Conservation (phyloP, 2,113 vertebrate genomes). For the Tachysurus vachellii region DNA sequence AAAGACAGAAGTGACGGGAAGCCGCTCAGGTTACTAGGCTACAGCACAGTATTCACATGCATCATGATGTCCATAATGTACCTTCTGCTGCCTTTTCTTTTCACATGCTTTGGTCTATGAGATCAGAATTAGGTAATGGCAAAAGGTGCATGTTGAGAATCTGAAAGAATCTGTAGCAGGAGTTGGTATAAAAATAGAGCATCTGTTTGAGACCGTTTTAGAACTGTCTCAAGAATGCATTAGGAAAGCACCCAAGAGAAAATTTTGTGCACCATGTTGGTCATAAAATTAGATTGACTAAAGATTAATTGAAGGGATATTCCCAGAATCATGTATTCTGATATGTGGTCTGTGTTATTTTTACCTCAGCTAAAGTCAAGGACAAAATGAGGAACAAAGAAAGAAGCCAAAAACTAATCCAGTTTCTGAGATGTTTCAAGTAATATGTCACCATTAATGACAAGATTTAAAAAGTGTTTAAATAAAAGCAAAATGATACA, state of each 20-base stretch:
- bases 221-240: constrained; percentile 64
- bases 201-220: constrained; percentile 10
- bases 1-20: constrained; percentile 32
- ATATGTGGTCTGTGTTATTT: constrained; percentile 3
- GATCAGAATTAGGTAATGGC: constrained; percentile 18
- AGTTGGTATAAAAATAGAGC: constrained; percentile 23
- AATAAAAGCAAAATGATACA: background rate
- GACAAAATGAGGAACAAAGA: background rate
- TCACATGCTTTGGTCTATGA: constrained; percentile 13
- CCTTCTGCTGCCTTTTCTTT: background rate
- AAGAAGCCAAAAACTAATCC: background rate
- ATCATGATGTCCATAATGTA: constrained; percentile 2
- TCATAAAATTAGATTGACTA: constrained; percentile 61
- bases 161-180: background rate
- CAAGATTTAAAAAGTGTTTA: background rate
- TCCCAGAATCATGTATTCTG: constrained; percentile 48
- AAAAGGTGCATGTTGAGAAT: constrained; percentile 9
- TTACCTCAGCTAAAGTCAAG: background rate
- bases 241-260: constrained; percentile 49
- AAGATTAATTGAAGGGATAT: constrained; percentile 51
- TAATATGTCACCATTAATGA: background rate
- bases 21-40: constrained; percentile 25
- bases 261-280: constrained; percentile 64
- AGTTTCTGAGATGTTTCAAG: background rate
- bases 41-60: background rate